Base-by-base conservation (phyloP, 2,113 vertebrate species). In the Oostethus manadensis region DNA sequence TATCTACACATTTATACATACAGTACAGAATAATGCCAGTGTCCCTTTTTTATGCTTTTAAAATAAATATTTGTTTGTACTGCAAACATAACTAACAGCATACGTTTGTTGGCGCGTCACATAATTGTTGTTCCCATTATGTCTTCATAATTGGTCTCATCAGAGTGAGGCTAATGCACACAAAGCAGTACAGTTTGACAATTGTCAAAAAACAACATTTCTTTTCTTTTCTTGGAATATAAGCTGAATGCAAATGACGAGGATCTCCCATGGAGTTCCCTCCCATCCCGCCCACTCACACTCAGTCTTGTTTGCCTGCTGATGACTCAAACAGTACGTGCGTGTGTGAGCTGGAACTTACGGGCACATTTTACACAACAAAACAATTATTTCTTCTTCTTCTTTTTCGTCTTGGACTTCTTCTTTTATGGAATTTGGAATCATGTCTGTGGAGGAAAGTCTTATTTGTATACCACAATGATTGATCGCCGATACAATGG, bases 221-320 rank as follows among this genome's bases (percentile, higher is more conserved):
- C n/a, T 47, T 20, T 49, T 58, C 46, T 46, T 17, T 43, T 75
- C 18, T 58, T 38, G 55, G 35, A 33, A 42, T 42, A 35, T 6
- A 60, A 57, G 55, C 54, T 22, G 64, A 66, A 18, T 62, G 65
- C 40, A 68, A 69, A 77, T 67, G 56, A 58, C 21, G 68, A 70
- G 81, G 73, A 72, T 79, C 81, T 83, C 80, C 76, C 74, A 68
- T 1, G 68, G 77, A 82, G 73, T 75, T 76, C 67, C 71, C 73
- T 76, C 62, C 64, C 64, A 56, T 81, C 46, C 73, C 75, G 66
- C 64, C 73, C 68, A 56, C 74, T 71, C 71, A 50, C 46, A 47
- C 51, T 53, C 51, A 53, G 70, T 60, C 53, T 59, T 58, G 55
- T 48, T 56, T 21, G 61, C 56, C 58, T 65, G 58, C 18, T 66